A percentile compares a stretch with the other conserved stretches of the same genome.
Evolutionary conservation across 1,140 invertebrate genomes (phyloP).

Genomic region (Danaus melanippus): DNA sequence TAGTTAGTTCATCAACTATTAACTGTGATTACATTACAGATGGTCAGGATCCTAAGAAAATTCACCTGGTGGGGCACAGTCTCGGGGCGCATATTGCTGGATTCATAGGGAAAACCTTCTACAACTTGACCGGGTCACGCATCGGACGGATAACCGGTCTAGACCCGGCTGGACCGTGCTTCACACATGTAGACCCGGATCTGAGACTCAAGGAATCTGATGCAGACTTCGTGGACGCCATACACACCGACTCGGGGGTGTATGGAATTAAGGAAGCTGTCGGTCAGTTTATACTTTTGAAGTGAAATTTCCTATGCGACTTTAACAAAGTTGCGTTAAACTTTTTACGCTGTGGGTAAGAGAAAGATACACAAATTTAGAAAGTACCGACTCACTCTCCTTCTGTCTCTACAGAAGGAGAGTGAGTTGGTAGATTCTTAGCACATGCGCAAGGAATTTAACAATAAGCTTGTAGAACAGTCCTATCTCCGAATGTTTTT

Average conservation of each 20-base stretch:
- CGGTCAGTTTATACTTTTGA: conserved; percentile 30
- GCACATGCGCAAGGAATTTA: no score
- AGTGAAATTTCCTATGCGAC: neutral
- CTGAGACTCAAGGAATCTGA: conserved; percentile 76
- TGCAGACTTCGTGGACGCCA: conserved; percentile 81
- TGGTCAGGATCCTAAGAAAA: conserved; percentile 52
- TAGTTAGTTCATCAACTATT: no score
- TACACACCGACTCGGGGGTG: conserved; percentile 79
- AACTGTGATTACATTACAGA: conserved; percentile 22
- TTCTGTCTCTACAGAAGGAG: no score
- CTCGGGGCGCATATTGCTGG: conserved; percentile 87
- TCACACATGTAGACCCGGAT: conserved; percentile 69
- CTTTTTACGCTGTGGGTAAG: no score
- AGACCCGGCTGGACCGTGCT: conserved; percentile 81
- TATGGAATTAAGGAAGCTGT: conserved; percentile 57
- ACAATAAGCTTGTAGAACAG: no score
- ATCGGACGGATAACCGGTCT: conserved; percentile 78
- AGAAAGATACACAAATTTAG: no score
- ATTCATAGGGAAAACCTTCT: conserved; percentile 75
- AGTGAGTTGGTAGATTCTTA: no score
- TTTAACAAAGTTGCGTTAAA: no score
- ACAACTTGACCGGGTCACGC: conserved; percentile 45
- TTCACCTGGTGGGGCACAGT: conserved; percentile 88
- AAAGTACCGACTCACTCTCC: no score
- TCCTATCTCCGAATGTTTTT: no score